phyloP scores from a whole-genome alignment of 2,888 invertebrate genomes.

The Coenonympha arcania region DNA sequence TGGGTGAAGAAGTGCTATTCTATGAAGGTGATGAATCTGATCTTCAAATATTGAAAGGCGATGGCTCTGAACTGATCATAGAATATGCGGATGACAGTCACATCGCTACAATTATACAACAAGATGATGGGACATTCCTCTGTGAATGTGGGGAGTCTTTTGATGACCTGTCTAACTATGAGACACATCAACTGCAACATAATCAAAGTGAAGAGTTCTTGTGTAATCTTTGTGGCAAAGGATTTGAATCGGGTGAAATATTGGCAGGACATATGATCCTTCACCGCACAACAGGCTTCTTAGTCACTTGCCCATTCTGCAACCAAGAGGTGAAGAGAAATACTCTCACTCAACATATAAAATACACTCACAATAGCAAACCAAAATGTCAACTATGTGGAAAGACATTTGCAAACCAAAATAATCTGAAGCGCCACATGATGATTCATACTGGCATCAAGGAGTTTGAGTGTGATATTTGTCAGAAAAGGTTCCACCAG shows the following conservation, averaged over 20 bases:
- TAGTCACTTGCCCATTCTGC: constrained; percentile 62
- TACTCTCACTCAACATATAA: constrained; percentile 63
- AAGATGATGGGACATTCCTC: constrained; percentile 58
- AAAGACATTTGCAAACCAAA: constrained; percentile 68
- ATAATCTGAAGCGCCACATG: constrained; percentile 68
- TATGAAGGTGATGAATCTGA: constrained; percentile 64
- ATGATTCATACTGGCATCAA: constrained; percentile 63
- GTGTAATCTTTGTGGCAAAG: constrained; percentile 64
- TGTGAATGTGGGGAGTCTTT: constrained; percentile 67
- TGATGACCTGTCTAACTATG: constrained; percentile 55
- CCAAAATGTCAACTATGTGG: constrained; percentile 57
- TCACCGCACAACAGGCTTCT: constrained; percentile 48
- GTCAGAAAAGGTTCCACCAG: constrained; percentile 62
- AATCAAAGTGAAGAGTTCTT: constrained; percentile 55
- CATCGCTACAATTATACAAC: constrained; percentile 57
- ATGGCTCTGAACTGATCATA: constrained; percentile 62
- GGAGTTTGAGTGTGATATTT: constrained; percentile 67
- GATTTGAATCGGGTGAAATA: constrained; percentile 64
- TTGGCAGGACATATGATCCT: constrained; percentile 63
- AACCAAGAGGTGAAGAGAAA: constrained; percentile 55
- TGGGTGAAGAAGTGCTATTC: constrained; percentile 57
- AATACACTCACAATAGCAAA: constrained; percentile 62
- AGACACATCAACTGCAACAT: constrained; percentile 60
- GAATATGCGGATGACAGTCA: constrained; percentile 64
- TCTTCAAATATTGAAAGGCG: constrained; percentile 62